Evolutionary conservation across 2,888 invertebrate genomes (phyloP).

Genomic region (Sesia bembeciformis): DNA sequence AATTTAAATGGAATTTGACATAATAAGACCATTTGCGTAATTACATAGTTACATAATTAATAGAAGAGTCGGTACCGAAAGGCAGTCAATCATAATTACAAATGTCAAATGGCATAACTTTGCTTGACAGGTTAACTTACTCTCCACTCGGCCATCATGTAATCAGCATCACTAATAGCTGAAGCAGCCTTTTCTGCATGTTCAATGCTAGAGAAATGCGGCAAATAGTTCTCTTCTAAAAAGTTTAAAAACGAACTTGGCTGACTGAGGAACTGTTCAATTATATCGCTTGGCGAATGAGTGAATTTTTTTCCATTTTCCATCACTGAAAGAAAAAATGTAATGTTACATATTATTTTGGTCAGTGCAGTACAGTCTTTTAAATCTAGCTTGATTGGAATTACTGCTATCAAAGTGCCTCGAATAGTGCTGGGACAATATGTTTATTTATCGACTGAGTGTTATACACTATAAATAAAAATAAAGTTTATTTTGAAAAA

Average conservation of each 20-base stretch:
- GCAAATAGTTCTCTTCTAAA: slow-evolving; percentile 82
- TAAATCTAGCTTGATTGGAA: too few species aligned
- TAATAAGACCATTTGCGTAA: too few species aligned
- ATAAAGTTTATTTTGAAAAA: too few species aligned
- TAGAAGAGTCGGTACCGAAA: background rate
- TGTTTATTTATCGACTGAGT: too few species aligned
- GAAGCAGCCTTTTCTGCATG: slow-evolving; percentile 76
- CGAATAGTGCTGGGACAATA: too few species aligned
- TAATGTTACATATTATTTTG: too few species aligned
- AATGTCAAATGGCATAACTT: background rate
- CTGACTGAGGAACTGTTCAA: slow-evolving; percentile 79
- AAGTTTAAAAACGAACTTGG: slow-evolving; percentile 80
- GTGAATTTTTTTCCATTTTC: slow-evolving; percentile 53
- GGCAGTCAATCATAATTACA: background rate
- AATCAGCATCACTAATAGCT: slow-evolving; percentile 81
- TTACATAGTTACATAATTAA: too few species aligned
- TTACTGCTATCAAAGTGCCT: too few species aligned
- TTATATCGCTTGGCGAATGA: slow-evolving; percentile 78
- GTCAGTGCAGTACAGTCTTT: too few species aligned
- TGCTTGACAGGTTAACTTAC: slow-evolving; percentile 36
- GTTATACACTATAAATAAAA: too few species aligned
- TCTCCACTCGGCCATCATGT: slow-evolving; percentile 79
- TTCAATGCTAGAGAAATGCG: slow-evolving; percentile 80
- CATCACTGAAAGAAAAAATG: slow-evolving; percentile 21
- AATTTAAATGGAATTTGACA: too few species aligned